A percentile compares a stretch with the other conserved stretches of the same genome.
Conservation (phyloP, 2,888 invertebrate species). For the Apamea epomidion region DNA sequence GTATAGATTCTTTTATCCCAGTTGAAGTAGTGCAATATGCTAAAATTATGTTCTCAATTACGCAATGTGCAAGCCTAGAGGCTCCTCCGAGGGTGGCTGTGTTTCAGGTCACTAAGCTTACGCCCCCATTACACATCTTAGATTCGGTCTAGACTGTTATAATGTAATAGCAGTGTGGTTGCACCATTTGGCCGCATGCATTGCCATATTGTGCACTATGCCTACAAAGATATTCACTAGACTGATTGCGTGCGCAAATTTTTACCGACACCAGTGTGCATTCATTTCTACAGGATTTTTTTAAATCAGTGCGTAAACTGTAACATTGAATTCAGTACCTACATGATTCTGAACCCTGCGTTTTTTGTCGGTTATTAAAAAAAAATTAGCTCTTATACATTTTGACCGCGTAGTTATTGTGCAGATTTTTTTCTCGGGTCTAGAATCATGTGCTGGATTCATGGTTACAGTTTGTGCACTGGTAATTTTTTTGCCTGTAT, state of each 20-base stretch:
- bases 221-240: background rate
- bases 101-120: conserved; percentile 53
- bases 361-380: background rate
- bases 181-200: conserved; percentile 11
- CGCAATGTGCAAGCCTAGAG: conserved; percentile 47
- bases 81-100: conserved; percentile 22
- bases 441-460: no score
- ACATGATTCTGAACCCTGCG: background rate
- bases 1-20: background rate
- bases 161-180: conserved; percentile 36
- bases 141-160: conserved; percentile 48
- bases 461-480: no score
- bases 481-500: no score
- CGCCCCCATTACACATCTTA: conserved; percentile 50
- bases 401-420: no score
- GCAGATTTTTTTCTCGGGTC: no score
- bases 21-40: conserved; percentile 6
- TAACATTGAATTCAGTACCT: no score
- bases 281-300: background rate
- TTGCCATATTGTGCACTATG: conserved; percentile 14
- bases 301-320: no score
- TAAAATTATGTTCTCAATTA: conserved; percentile 50
- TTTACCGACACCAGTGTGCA: background rate
- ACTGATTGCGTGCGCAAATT: background rate
- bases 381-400: background rate